phyloP scores from a whole-genome alignment of 1,140 invertebrate species.

The Caerostris darwini region DNA sequence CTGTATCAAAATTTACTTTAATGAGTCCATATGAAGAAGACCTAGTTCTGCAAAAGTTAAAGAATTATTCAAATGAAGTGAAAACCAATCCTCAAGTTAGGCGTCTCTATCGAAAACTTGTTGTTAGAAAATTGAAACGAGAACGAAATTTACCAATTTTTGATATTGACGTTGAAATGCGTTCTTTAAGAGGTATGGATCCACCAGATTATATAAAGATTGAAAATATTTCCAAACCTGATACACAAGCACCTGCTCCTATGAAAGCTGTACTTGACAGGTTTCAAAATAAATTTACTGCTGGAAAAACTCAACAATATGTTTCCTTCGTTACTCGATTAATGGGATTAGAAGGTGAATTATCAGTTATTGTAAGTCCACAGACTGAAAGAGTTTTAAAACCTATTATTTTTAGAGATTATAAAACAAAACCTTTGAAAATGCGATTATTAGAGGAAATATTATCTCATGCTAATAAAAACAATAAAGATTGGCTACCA shows the following conservation, averaged over 20 bases:
- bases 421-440: constrained; percentile 86
- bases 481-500: constrained; percentile 83
- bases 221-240: not conserved
- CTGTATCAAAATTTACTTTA: constrained; percentile 30
- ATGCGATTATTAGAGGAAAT: constrained; percentile 88
- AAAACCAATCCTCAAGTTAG: constrained; percentile 31
- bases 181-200: constrained; percentile 51
- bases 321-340: constrained; percentile 55
- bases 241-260: not conserved
- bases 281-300: constrained; percentile 41
- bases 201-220: constrained; percentile 54
- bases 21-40: constrained; percentile 75
- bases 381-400: constrained; percentile 86
- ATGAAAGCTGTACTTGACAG: constrained; percentile 68
- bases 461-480: constrained; percentile 85
- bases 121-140: constrained; percentile 72
- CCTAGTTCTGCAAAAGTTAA: constrained; percentile 54
- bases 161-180: constrained; percentile 67
- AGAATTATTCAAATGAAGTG: constrained; percentile 51
- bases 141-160: constrained; percentile 70
- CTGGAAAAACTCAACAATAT: constrained; percentile 40
- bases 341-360: constrained; percentile 79
- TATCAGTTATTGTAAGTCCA: constrained; percentile 82
- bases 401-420: constrained; percentile 90
- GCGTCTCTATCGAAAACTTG: constrained; percentile 73